Conservation (phyloP, 2,888 invertebrate genomes). For the Malthinus flaveolus region DNA sequence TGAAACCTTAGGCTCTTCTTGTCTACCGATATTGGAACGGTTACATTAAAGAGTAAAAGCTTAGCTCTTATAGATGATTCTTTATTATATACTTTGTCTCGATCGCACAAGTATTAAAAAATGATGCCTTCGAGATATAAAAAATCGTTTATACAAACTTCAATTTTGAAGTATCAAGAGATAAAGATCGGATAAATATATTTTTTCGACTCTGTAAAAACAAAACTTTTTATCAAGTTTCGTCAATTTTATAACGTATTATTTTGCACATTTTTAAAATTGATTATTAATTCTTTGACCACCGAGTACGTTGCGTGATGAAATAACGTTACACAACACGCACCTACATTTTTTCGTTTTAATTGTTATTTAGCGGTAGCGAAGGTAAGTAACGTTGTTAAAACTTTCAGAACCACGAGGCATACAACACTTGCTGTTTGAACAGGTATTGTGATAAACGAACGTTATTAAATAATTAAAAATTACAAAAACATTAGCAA, state of each 20-base stretch:
- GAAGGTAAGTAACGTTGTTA: no score
- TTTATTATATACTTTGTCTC: slow-evolving; percentile 3
- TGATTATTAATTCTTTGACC: slow-evolving; percentile 6
- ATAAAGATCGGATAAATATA: no score
- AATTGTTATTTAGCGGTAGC: background rate
- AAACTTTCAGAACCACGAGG: no score
- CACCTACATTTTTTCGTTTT: background rate
- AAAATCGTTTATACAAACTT: background rate
- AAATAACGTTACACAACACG: slow-evolving; percentile 7
- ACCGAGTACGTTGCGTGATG: slow-evolving; percentile 5
- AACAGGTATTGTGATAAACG: no score
- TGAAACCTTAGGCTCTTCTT: slow-evolving; percentile 33
- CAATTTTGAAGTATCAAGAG: no score
- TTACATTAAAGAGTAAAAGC: slow-evolving; percentile 15
- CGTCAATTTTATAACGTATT: no score
- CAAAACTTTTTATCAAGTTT: no score
- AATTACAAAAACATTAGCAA: no score
- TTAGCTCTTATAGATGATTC: slow-evolving; percentile 9
- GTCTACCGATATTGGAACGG: slow-evolving; percentile 29
- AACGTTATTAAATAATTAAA: no score
- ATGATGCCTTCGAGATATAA: background rate
- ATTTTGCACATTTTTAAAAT: slow-evolving; percentile 1
- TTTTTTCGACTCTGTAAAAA: no score
- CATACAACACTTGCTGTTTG: no score
- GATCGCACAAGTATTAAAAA: slow-evolving; percentile 8